Percentiles rank a stretch among this genome's conserved stretches.
Conservation (phyloP, 2,113 vertebrate species). For the Hemiprocne comata region DNA sequence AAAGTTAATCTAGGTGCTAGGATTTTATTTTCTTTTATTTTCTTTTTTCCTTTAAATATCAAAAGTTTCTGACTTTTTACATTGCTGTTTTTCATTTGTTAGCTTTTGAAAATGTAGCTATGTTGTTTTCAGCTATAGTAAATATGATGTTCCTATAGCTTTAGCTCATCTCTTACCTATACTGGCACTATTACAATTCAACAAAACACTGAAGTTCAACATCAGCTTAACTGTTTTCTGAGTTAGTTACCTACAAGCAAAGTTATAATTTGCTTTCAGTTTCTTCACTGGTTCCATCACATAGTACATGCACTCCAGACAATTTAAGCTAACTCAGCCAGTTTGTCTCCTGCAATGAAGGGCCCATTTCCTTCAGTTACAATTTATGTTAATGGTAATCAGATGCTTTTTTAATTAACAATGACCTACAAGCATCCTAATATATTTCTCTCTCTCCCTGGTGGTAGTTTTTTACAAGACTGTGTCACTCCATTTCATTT, state of each 20-base stretch:
- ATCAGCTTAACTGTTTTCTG: neutral
- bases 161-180: neutral
- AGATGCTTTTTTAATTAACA: constrained; percentile 66
- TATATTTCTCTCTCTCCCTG: constrained; percentile 20
- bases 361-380: constrained; percentile 50
- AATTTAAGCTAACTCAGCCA: constrained; percentile 45
- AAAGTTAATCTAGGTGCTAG: neutral
- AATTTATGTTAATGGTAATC: constrained; percentile 67
- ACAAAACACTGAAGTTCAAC: neutral
- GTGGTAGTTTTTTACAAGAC: neutral
- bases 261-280: constrained; percentile 27
- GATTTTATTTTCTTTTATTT: constrained; percentile 10
- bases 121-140: neutral
- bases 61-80: neutral
- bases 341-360: constrained; percentile 31
- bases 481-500: constrained; percentile 12
- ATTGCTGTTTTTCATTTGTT: neutral
- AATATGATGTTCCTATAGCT: neutral
- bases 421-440: constrained; percentile 53
- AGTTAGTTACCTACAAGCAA: neutral
- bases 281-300: constrained; percentile 25
- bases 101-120: neutral
- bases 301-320: neutral
- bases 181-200: neutral
- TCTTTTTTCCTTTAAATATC: neutral